Percentiles rank a stretch among this genome's conserved stretches.
These are phyloP conservation scores for Mnemiopsis leidyi DNA, from an alignment of 37 sponge, comb jelly and placozoan species.

Conservation along the genomic window DNA sequence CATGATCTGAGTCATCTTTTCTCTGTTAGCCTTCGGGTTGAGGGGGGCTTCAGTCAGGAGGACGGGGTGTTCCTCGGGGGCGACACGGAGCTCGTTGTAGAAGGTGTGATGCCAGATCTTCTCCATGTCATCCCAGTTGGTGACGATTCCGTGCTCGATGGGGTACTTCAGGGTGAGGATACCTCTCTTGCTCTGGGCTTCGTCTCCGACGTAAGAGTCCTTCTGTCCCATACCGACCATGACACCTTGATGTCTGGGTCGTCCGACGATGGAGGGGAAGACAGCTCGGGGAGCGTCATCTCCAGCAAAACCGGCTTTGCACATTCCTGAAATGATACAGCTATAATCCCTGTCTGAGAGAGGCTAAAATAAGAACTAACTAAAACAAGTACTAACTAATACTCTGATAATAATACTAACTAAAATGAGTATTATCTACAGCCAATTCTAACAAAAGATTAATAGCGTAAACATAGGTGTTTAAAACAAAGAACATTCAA, in stretches of 20 bases:
- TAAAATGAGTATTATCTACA: too few species aligned
- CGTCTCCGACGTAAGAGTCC: constrained; percentile 77
- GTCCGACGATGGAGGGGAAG: constrained; percentile 77
- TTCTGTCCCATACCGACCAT: constrained; percentile 81
- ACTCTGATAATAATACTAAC: too few species aligned
- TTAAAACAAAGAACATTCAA: too few species aligned
- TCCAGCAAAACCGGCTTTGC: constrained; percentile 58
- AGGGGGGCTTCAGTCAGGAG: constrained; percentile 76
- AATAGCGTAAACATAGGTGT: too few species aligned
- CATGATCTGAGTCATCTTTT: constrained; percentile 79
- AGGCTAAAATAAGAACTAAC: too few species aligned
- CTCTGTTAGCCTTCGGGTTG: constrained; percentile 74
- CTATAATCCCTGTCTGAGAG: too few species aligned
- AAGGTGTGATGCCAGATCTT: constrained; percentile 78
- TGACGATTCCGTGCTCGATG: constrained; percentile 75
- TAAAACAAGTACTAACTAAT: too few species aligned
- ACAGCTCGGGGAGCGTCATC: constrained; percentile 69
- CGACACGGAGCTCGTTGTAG: constrained; percentile 77
- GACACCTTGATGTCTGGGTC: constrained; percentile 79
- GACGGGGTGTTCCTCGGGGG: constrained; percentile 77
- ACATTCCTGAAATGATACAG: constrained; percentile 73
- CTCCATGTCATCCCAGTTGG: constrained; percentile 84
- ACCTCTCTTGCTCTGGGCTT: constrained; percentile 75
- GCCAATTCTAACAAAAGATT: too few species aligned
- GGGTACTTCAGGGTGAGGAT: constrained; percentile 76